These are phyloP conservation scores for Onychomys arenicola DNA, from an alignment of 2,797 vertebrate genomes.

Conservation along the genomic window DNA sequence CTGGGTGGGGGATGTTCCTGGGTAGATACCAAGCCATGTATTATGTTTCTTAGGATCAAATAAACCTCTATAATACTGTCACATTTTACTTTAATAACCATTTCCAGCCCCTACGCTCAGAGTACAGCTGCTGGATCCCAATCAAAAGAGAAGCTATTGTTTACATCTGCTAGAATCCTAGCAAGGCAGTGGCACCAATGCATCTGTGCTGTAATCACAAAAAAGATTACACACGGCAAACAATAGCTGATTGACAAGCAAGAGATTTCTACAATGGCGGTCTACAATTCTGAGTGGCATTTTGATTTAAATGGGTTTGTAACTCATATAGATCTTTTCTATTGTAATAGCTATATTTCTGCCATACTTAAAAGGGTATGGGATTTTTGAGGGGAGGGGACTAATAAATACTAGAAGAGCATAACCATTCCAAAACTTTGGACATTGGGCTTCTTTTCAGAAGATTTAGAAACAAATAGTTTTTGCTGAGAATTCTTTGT, in stretches of 20 bases:
- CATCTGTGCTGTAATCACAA: slow-evolving; percentile 59
- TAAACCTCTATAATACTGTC: slow-evolving; percentile 13
- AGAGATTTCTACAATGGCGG: slow-evolving; percentile 44
- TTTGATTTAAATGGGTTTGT: slow-evolving; percentile 68
- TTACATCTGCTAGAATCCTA: slow-evolving; percentile 52
- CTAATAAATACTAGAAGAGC: slow-evolving; percentile 39
- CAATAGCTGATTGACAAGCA: slow-evolving; percentile 77
- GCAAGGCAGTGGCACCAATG: slow-evolving; percentile 45
- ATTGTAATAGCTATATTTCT: slow-evolving; percentile 56
- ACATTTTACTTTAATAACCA: slow-evolving; percentile 49
- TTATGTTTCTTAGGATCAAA: slow-evolving; percentile 46
- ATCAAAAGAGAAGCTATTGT: slow-evolving; percentile 75
- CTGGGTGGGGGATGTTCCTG: neutral
- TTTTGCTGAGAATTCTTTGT: slow-evolving; percentile 59
- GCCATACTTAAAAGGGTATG: slow-evolving; percentile 50
- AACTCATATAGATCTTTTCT: slow-evolving; percentile 70
- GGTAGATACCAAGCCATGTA: neutral
- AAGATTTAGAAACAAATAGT: slow-evolving; percentile 52
- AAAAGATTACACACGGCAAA: slow-evolving; percentile 70
- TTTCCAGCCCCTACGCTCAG: slow-evolving; percentile 39
- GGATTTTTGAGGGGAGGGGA: neutral
- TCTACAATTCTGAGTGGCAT: slow-evolving; percentile 47
- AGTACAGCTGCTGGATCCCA: slow-evolving; percentile 65
- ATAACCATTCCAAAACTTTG: slow-evolving; percentile 56
- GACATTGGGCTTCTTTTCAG: slow-evolving; percentile 26